phyloP scores from a whole-genome alignment of 2,113 vertebrate species.

The Micronisus gabar region DNA sequence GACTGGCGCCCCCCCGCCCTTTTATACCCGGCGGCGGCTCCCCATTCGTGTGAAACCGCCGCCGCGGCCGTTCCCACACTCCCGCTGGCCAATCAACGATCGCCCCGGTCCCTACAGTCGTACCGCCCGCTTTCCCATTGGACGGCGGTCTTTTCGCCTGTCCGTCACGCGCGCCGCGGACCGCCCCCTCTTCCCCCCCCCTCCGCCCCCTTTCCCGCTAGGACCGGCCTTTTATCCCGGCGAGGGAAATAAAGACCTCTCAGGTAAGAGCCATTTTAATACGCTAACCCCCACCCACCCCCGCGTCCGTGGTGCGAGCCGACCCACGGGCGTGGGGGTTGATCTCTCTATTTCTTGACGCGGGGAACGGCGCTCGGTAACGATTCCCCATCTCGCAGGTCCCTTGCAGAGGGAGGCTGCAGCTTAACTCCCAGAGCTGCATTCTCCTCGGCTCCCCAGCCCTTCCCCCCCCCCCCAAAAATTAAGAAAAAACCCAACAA shows the following conservation, averaged over 20 bases:
- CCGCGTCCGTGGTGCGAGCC: neutral
- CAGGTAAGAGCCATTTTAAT: slow-evolving; percentile 35
- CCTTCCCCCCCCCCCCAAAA: neutral
- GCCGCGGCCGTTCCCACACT: too few relatives aligned
- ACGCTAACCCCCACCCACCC: neutral
- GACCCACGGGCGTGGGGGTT: neutral
- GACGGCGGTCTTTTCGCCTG: too few relatives aligned
- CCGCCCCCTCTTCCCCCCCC: too few relatives aligned
- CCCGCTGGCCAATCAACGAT: too few relatives aligned
- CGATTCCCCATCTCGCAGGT: neutral
- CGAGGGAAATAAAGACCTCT: slow-evolving; percentile 10
- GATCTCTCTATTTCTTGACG: neutral
- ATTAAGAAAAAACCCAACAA: neutral
- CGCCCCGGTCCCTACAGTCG: too few relatives aligned
- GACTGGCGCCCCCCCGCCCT: too few relatives aligned
- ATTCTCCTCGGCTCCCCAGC: neutral
- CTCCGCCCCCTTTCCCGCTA: neutral
- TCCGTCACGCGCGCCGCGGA: too few relatives aligned
- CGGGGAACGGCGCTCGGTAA: neutral
- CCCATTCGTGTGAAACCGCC: too few relatives aligned
- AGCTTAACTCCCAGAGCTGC: neutral
- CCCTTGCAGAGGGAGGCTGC: neutral
- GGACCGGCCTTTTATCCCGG: neutral
- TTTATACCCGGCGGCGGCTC: too few relatives aligned
- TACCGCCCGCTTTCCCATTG: too few relatives aligned